phyloP scores from a whole-genome alignment of 2,113 vertebrate genomes.

The Trachemys scripta region DNA sequence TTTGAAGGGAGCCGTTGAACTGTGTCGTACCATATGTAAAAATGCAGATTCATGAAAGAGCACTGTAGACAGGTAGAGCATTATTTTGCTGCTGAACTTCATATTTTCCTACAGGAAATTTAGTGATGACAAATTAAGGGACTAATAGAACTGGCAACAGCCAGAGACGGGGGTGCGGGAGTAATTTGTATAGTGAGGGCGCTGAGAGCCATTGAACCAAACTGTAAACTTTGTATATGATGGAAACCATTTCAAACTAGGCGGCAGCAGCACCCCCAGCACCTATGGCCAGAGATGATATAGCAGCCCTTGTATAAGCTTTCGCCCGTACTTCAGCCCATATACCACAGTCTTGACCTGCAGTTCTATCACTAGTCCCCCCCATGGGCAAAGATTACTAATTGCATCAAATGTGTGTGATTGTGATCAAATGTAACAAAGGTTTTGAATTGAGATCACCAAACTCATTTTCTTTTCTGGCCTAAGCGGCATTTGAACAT shows the following conservation, averaged over 20 bases:
- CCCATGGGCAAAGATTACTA: neutral
- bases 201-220: no score
- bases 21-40: neutral
- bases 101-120: neutral
- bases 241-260: no score
- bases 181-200: no score
- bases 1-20: neutral
- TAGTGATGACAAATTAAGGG: neutral
- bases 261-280: no score
- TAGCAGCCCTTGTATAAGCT: neutral
- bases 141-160: neutral
- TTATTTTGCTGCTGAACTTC: slow-evolving; percentile 13
- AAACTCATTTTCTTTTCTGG: neutral
- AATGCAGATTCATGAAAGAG: neutral
- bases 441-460: neutral
- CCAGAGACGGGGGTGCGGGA: neutral
- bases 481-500: neutral
- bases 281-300: neutral
- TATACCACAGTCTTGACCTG: neutral
- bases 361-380: neutral
- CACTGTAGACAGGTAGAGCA: neutral
- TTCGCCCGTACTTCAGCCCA: neutral
- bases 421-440: neutral
- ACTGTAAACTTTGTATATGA: no score
- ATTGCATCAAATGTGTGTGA: neutral